phyloP scores from a whole-genome alignment of 53 echinoderm and acorn worm species.

The Echinarachnius parma region DNA sequence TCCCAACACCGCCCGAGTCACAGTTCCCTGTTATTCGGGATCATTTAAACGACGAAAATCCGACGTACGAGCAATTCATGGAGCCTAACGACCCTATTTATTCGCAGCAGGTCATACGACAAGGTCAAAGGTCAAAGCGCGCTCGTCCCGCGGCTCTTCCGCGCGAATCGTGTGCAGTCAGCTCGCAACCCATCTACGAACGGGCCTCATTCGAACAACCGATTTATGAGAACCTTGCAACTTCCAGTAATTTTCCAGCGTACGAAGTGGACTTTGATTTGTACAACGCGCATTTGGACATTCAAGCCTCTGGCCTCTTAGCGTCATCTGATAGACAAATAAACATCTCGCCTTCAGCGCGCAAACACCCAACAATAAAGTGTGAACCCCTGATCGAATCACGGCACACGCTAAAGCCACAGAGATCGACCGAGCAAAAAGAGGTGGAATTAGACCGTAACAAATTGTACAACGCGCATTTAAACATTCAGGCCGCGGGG shows the following conservation, averaged over 20 bases:
- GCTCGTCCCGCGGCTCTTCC: conserved; percentile 15
- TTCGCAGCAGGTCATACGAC: conserved; percentile 19
- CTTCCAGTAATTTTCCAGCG: too few relatives aligned
- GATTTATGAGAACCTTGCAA: conserved; percentile 29
- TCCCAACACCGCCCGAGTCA: background rate
- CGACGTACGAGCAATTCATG: conserved; percentile 25
- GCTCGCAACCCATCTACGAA: conserved; percentile 22
- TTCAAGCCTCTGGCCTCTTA: too few relatives aligned
- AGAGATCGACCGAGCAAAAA: background rate
- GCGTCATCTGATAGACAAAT: too few relatives aligned
- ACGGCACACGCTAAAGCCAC: too few relatives aligned
- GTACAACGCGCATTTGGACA: too few relatives aligned
- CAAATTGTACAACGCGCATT: conserved; percentile 28
- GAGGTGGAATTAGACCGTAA: background rate
- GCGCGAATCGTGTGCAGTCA: background rate
- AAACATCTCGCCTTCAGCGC: too few relatives aligned
- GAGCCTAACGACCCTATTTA: conserved; percentile 28
- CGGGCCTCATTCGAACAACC: conserved; percentile 27
- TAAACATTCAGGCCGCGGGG: background rate
- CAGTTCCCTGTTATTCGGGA: background rate
- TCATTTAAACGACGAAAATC: background rate
- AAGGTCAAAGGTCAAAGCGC: conserved; percentile 5
- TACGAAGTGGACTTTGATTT: too few relatives aligned
- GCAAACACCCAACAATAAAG: too few relatives aligned
- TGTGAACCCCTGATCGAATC: too few relatives aligned